Evolutionary conservation across 2,113 vertebrate genomes (phyloP).

Genomic region (Alces alces): DNA sequence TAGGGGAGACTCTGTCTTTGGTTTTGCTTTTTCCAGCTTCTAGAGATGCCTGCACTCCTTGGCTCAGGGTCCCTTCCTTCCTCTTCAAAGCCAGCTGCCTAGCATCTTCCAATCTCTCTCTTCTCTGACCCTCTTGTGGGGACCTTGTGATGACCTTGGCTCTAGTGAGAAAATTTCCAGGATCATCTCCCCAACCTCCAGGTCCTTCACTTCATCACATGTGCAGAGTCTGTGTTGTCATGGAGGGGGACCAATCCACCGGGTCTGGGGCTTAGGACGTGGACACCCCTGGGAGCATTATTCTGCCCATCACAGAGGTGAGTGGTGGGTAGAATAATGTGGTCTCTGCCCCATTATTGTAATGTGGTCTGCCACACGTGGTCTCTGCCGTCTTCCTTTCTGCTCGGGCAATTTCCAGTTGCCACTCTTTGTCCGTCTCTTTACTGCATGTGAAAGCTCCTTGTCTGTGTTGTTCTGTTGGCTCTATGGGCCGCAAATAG

Average conservation of each 20-base stretch:
- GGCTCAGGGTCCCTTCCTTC: not conserved
- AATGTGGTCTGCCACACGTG: not conserved
- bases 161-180: not conserved
- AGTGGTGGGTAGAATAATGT: not conserved
- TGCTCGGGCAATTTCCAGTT: rapidly evolving
- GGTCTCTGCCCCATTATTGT: not conserved
- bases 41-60: not conserved
- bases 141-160: not conserved
- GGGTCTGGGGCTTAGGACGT: not conserved
- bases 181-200: not conserved
- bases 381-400: not conserved
- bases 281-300: rapidly evolving
- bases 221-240: not conserved
- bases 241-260: rapidly evolving
- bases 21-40: not conserved
- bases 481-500: rapidly evolving
- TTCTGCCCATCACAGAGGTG: rapidly evolving
- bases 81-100: not conserved
- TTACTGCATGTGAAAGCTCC: rapidly evolving
- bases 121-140: not conserved
- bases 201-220: not conserved
- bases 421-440: rapidly evolving
- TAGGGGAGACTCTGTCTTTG: rapidly evolving
- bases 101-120: rapidly evolving
- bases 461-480: not conserved